Evolutionary conservation across 1,140 invertebrate genomes (phyloP), one percentile per base, ranked within the genome.

Genomic region (Drosophila truncata): DNA sequence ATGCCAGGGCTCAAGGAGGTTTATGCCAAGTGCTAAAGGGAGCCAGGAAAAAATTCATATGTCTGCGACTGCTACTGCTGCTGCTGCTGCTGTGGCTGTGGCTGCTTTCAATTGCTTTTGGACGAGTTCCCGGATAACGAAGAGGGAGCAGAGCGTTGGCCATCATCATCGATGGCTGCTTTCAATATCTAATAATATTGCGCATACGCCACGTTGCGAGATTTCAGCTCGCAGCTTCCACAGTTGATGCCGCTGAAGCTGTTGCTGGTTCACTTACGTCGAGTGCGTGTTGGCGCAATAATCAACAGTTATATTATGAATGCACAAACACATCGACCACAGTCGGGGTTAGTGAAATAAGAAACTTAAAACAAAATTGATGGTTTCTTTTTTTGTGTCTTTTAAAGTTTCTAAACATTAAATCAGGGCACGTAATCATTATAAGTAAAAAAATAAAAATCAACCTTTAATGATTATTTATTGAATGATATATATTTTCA

Each of bases 181-280:
- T 87, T 87, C 84, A 87, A 87, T 87, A 87, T 88, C 80, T 84
- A 80, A 87, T 87, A 87, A 84, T 90, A 88, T 90, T 90, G 84
- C 84, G 80, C 77, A 87, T 87, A 87, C 85, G 84, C 84, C 74
- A 78, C 49, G 65, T 76, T 88, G 85, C 76, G 69, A 58, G 85
- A 69, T 64, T 66, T 41, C 33, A 66, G 64, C 42, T 44, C 23
- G 37, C 49, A 77, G 65, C 42, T 39, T 64, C 46, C 23, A 37
- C 49, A 61, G 54, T 62, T 44, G 44, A 31, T 55, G 74, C 64
- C 62, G 52, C 27, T 64, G 70, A 50, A 63, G 60, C 58, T 83
- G 76, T 55, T 78, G 69, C 67, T 78, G 80, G 72, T 84, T 81
- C 84, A 87, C 84, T 87, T 87, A 81, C 65, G 66, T 57, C 76